Evolutionary conservation across 2,113 vertebrate species (phyloP).

Genomic region (Diglossa brunneiventris): DNA sequence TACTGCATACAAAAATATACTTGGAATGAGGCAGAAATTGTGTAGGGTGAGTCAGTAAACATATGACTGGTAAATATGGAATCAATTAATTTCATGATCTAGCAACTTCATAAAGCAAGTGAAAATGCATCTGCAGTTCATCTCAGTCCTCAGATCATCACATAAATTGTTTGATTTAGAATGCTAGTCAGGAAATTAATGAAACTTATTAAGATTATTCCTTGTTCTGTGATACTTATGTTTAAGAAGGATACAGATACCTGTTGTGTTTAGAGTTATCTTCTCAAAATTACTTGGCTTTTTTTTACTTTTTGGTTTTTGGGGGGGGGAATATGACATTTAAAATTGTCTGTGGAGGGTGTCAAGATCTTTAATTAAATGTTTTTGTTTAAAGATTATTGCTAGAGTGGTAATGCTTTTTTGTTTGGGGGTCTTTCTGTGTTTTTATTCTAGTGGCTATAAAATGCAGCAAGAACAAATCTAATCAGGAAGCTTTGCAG

Average conservation of each 20-base stretch:
- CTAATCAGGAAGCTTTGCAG: slow-evolving; percentile 84
- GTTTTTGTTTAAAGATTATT: background rate
- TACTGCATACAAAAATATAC: background rate
- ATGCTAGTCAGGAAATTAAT: background rate
- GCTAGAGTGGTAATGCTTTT: background rate
- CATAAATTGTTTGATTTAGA: background rate
- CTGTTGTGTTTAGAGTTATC: background rate
- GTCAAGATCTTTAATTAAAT: background rate
- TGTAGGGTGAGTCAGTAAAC: background rate
- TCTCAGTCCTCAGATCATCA: background rate
- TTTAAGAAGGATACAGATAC: background rate
- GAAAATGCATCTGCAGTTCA: background rate
- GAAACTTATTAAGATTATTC: background rate
- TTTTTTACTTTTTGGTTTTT: background rate
- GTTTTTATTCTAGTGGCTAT: slow-evolving; percentile 81
- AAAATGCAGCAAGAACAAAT: slow-evolving; percentile 83
- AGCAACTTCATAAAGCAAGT: background rate
- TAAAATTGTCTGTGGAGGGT: background rate
- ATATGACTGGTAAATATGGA: background rate
- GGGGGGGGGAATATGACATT: background rate
- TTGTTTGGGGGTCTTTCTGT: background rate
- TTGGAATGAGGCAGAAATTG: background rate
- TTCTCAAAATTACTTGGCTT: background rate
- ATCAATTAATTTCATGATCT: background rate
- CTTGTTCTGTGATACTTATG: background rate